Evolutionary conservation across 2,113 vertebrate genomes (phyloP).

Genomic region (Antigone vipio): DNA sequence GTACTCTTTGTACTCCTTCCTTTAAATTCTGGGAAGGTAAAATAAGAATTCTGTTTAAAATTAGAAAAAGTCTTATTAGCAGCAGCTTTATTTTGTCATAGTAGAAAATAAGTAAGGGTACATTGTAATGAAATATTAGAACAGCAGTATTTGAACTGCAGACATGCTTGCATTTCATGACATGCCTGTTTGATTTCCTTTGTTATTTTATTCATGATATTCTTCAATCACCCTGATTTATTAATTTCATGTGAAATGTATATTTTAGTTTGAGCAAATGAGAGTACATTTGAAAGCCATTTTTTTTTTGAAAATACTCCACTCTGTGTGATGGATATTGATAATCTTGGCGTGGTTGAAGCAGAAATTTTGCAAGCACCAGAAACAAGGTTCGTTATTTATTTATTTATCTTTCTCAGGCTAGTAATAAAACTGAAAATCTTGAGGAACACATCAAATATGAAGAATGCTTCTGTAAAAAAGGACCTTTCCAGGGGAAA

Average conservation of each 20-base stretch:
- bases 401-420: neutral
- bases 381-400: neutral
- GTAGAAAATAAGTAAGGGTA: neutral
- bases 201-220: conserved; percentile 19
- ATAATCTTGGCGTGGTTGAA: neutral
- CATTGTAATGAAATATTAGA: neutral
- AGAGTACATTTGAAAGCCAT: neutral
- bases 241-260: conserved; percentile 2
- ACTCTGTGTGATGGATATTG: neutral
- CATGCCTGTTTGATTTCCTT: neutral
- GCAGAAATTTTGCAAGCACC: neutral
- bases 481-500: neutral
- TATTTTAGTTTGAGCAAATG: conserved; percentile 4
- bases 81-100: neutral
- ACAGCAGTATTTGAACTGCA: neutral
- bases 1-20: neutral
- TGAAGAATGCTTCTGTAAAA: neutral
- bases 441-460: neutral
- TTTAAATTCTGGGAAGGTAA: neutral
- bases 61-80: neutral
- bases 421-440: neutral
- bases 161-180: neutral
- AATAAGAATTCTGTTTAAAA: neutral
- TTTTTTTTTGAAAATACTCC: neutral
- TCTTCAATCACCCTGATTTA: neutral